Conservation (phyloP, 2,113 vertebrate genomes). For the Chiloscyllium plagiosum region DNA sequence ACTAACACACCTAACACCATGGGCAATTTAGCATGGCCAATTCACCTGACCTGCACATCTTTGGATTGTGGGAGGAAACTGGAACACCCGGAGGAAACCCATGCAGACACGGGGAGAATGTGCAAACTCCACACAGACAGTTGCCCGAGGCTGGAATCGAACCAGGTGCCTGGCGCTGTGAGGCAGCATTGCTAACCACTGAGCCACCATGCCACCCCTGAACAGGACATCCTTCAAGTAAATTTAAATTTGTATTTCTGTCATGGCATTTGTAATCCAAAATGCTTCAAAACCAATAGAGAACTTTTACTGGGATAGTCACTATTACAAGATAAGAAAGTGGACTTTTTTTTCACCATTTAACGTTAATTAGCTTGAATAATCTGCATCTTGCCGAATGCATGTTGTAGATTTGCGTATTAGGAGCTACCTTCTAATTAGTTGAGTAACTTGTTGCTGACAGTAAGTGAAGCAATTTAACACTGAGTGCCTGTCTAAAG, state of each 20-base stretch:
- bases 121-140: no score
- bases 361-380: neutral
- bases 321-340: neutral
- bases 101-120: no score
- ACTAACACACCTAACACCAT: no score
- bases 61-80: no score
- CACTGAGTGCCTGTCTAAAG: neutral
- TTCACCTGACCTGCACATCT: no score
- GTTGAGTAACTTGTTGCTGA: neutral
- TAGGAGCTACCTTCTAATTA: neutral
- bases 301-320: neutral
- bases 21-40: no score
- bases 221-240: no score
- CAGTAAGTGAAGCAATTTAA: neutral
- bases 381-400: neutral
- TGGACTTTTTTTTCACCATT: neutral
- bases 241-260: neutral
- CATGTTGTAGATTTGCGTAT: neutral
- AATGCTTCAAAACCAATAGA: neutral
- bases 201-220: no score
- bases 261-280: neutral
- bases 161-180: no score
- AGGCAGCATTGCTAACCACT: no score
- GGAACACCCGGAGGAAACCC: no score
- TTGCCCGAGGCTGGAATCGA: no score